Conservation (phyloP, 2,113 vertebrate species). For the Chauna torquata region DNA sequence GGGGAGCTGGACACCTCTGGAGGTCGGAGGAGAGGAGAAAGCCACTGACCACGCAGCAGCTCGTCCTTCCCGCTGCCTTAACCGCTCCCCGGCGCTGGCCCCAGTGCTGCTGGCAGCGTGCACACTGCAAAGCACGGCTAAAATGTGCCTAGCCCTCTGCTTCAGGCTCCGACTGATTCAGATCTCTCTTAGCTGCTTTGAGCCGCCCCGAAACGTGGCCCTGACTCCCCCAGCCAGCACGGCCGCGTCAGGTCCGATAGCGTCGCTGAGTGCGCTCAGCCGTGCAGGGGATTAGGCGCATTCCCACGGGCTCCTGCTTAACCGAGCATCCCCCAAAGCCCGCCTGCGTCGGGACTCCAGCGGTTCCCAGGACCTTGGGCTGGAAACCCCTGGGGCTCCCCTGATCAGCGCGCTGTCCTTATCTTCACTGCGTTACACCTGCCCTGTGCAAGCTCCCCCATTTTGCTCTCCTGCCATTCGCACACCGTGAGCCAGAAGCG, state of each 20-base stretch:
- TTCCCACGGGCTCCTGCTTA: not conserved
- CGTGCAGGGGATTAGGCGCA: not conserved
- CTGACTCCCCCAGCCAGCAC: not conserved
- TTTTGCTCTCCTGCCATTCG: not conserved
- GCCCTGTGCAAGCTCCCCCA: accelerated
- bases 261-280: not conserved
- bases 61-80: accelerated
- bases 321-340: not conserved
- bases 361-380: not conserved
- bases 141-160: not conserved
- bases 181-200: not conserved
- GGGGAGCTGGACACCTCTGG: not conserved
- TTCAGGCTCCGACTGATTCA: not conserved
- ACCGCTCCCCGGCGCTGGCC: not conserved
- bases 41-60: not conserved
- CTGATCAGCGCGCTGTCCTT: not conserved
- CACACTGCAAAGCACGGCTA: not conserved
- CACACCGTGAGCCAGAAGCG: not conserved
- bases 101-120: not conserved
- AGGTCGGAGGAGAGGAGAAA: not conserved
- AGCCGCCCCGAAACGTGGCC: not conserved
- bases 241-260: not conserved
- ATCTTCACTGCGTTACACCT: accelerated
- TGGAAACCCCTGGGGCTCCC: not conserved
- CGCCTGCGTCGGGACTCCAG: not conserved